These are phyloP conservation scores for Tenrec ecaudatus DNA, from an alignment of 2,113 vertebrate species.

Conservation along the genomic window DNA sequence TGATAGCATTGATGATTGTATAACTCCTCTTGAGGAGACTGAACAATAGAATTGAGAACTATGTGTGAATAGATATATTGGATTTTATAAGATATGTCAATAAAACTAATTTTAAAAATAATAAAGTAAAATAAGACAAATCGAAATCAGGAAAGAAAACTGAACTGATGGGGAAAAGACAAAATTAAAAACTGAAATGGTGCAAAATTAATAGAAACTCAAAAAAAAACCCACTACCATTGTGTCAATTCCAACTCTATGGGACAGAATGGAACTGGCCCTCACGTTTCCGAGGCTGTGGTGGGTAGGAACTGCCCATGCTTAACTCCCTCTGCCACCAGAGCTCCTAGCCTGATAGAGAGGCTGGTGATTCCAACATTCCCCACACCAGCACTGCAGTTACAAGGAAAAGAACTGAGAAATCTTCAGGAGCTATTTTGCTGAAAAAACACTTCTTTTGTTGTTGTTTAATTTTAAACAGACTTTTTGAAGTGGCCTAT, in stretches of 20 bases:
- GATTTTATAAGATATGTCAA: too few species aligned
- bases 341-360: background rate
- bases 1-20: too few species aligned
- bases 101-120: too few species aligned
- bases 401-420: background rate
- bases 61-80: too few species aligned
- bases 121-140: too few species aligned
- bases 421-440: background rate
- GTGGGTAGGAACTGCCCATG: too few species aligned
- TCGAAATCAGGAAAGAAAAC: too few species aligned
- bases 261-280: background rate
- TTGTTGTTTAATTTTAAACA: background rate
- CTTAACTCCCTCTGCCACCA: too few species aligned
- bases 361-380: background rate
- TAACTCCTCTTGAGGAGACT: too few species aligned
- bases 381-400: background rate
- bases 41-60: too few species aligned
- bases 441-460: too few species aligned
- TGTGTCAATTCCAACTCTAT: background rate
- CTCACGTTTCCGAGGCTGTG: background rate
- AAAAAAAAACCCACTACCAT: background rate
- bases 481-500: background rate
- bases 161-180: background rate
- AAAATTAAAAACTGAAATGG: background rate
- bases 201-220: background rate